A percentile compares a stretch with the other conserved stretches of the same genome.
Evolutionary conservation across 1,140 invertebrate genomes (phyloP).

Genomic region (Papilio machaon): DNA sequence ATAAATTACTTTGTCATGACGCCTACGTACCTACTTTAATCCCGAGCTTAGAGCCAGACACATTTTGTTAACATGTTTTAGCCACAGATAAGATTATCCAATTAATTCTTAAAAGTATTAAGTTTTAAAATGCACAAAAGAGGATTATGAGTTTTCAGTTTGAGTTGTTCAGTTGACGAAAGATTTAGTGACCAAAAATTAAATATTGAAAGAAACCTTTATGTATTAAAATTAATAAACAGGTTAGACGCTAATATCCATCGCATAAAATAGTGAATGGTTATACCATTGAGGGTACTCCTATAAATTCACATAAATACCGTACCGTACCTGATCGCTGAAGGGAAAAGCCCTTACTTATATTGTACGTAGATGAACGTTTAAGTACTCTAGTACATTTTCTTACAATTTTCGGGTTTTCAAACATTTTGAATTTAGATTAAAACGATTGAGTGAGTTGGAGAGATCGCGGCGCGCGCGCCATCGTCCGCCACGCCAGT

Average conservation of each 20-base stretch:
- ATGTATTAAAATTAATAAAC: too few relatives aligned
- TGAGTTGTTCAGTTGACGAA: too few relatives aligned
- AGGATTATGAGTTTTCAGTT: too few relatives aligned
- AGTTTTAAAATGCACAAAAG: not conserved
- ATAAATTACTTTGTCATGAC: conserved; percentile 31
- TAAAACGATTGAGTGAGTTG: conserved; percentile 43
- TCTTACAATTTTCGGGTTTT: not conserved
- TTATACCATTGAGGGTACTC: too few relatives aligned
- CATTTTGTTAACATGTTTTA: conserved; percentile 8
- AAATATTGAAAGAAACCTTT: too few relatives aligned
- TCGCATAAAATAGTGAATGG: too few relatives aligned
- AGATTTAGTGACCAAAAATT: too few relatives aligned
- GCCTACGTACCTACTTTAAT: not conserved
- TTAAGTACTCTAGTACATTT: not conserved
- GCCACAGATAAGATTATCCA: not conserved
- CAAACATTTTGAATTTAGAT: conserved; percentile 46
- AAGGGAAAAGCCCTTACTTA: too few relatives aligned
- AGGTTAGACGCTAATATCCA: too few relatives aligned
- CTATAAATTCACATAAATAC: too few relatives aligned
- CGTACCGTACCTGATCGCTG: too few relatives aligned
- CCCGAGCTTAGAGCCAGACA: not conserved
- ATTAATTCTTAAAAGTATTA: not conserved
- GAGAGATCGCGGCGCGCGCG: conserved; percentile 70
- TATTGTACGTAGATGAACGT: too few relatives aligned
- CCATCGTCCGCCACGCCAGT: conserved; percentile 59